Evolutionary conservation across 2,113 vertebrate species (phyloP).

Genomic region (Polyodon spathula): DNA sequence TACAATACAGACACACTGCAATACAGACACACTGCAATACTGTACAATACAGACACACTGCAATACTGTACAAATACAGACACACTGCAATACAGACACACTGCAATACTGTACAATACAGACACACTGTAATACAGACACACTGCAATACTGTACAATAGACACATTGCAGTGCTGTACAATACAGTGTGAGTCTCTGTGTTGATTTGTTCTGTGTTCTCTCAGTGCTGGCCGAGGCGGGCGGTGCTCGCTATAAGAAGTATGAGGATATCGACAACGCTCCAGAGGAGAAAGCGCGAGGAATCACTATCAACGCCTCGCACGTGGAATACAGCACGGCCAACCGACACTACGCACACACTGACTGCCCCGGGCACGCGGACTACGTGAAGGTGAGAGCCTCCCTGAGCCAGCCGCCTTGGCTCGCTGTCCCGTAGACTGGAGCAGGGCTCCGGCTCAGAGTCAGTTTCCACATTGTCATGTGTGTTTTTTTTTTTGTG

Average conservation of each 20-base stretch:
- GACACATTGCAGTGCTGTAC: too few species aligned
- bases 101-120: too few species aligned
- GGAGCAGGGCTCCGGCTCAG: background rate
- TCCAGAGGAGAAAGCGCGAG: slow-evolving; percentile 78
- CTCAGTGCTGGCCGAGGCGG: slow-evolving; percentile 70
- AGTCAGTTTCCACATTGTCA: background rate
- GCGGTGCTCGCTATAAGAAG: slow-evolving; percentile 72
- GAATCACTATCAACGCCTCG: slow-evolving; percentile 86
- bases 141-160: too few species aligned
- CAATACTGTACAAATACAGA: too few species aligned
- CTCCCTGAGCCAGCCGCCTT: background rate
- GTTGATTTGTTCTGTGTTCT: background rate
- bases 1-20: too few species aligned
- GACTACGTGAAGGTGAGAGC: slow-evolving; percentile 87
- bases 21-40: too few species aligned
- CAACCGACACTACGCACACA: slow-evolving; percentile 81
- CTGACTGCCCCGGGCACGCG: slow-evolving; percentile 82
- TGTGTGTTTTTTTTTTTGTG: background rate
- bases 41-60: too few species aligned
- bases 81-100: too few species aligned
- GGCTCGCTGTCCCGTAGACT: background rate
- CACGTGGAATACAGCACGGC: slow-evolving; percentile 81
- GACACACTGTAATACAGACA: too few species aligned
- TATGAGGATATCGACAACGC: slow-evolving; percentile 90
- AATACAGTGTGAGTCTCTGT: background rate